Evolutionary conservation across 2,113 vertebrate species (phyloP).

Genomic region (Dicaeum eximium): DNA sequence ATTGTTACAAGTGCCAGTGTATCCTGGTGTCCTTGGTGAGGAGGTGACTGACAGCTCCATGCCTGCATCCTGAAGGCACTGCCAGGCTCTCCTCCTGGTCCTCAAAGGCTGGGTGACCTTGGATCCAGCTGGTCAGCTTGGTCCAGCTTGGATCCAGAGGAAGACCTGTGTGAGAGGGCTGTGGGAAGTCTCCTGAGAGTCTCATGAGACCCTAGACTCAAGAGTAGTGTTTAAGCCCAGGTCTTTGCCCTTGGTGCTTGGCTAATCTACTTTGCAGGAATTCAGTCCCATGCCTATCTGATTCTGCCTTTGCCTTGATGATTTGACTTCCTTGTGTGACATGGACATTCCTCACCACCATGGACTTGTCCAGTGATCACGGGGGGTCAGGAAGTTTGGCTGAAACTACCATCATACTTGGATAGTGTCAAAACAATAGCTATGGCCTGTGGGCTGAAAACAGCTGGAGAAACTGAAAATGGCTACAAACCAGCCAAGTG

Average conservation of each 20-base stretch:
- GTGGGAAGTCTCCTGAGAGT: neutral
- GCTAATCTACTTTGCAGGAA: neutral
- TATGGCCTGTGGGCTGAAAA: neutral
- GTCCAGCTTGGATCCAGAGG: too few relatives aligned
- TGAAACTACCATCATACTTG: neutral
- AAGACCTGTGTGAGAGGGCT: neutral
- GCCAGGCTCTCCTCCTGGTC: neutral
- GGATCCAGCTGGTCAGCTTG: neutral
- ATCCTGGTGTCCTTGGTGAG: neutral
- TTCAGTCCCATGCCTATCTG: neutral
- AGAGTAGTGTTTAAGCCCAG: neutral
- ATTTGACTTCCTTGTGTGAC: neutral
- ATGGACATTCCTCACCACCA: neutral
- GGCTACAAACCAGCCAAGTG: neutral
- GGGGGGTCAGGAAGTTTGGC: neutral
- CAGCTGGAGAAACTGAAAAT: neutral
- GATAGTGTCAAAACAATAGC: neutral
- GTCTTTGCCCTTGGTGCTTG: neutral
- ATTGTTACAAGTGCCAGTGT: neutral
- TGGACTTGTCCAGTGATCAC: neutral
- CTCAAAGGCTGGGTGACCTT: neutral
- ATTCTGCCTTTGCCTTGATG: neutral
- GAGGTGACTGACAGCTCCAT: neutral
- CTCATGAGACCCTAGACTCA: neutral
- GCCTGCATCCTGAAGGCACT: neutral